A percentile compares a stretch with the other conserved stretches of the same genome.
phyloP scores from a whole-genome alignment of 2,797 vertebrate genomes.

The Hydrophis major region DNA sequence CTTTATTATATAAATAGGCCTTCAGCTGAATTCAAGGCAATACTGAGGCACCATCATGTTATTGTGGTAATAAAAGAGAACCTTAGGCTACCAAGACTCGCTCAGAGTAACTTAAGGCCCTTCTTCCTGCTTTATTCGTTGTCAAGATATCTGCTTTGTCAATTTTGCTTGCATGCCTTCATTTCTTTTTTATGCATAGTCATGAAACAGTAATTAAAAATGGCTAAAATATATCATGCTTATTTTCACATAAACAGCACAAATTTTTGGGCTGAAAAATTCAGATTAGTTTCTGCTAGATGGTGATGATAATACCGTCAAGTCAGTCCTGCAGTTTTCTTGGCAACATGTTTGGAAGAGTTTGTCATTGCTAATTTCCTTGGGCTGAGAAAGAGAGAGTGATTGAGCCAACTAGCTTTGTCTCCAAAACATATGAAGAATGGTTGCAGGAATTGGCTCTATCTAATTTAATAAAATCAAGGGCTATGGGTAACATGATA shows the following conservation, averaged over 20 bases:
- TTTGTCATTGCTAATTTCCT: not conserved
- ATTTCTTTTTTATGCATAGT: not conserved
- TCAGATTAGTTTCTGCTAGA: not conserved
- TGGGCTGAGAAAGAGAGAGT: not conserved
- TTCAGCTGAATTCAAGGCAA: not conserved
- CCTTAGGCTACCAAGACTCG: not conserved
- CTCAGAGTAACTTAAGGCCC: not conserved
- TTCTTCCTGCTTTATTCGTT: not conserved
- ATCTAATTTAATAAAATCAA: not conserved
- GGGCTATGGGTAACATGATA: not conserved
- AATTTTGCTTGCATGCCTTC: not conserved
- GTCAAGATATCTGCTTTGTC: not conserved
- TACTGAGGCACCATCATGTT: not conserved
- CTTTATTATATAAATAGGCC: not conserved
- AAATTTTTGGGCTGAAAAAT: not conserved
- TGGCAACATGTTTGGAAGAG: not conserved
- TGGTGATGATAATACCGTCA: not conserved
- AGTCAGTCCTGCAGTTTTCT: not conserved
- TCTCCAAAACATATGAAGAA: not conserved
- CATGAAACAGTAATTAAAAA: not conserved
- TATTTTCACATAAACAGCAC: not conserved
- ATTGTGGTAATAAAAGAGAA: not conserved
- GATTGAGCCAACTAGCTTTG: not conserved
- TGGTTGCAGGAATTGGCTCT: not conserved
- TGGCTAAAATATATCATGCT: not conserved